Evolutionary conservation across 1,140 invertebrate genomes (phyloP).

Genomic region (Tetramorium simillimum): DNA sequence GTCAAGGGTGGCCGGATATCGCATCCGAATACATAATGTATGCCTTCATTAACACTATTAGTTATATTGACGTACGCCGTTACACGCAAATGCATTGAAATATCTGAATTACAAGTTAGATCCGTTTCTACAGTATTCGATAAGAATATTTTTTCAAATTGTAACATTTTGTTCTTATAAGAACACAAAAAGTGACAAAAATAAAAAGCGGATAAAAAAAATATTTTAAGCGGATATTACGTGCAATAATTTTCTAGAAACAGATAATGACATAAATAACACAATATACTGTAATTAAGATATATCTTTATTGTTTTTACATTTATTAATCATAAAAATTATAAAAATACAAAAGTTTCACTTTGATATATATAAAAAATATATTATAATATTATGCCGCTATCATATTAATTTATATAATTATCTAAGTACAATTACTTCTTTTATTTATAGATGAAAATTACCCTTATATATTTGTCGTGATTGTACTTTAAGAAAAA

Average conservation of each 20-base stretch:
- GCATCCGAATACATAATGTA: conserved; percentile 78
- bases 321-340: conserved; percentile 22
- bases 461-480: not conserved
- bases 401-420: conserved; percentile 48
- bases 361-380: conserved; percentile 59
- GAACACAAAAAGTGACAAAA: not conserved
- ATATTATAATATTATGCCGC: conserved; percentile 73
- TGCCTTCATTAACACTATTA: conserved; percentile 16
- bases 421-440: conserved; percentile 26
- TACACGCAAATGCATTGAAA: not conserved
- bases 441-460: not conserved
- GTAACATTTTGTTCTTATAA: not conserved
- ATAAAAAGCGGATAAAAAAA: not conserved
- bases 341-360: conserved; percentile 69
- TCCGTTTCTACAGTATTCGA: not conserved
- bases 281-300: conserved; percentile 1
- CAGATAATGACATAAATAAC: not conserved
- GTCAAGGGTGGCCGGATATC: conserved; percentile 83
- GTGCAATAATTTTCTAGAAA: not conserved
- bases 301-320: conserved; percentile 47
- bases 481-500: conserved; percentile 5
- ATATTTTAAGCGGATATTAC: not conserved
- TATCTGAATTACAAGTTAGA: not conserved
- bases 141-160: not conserved
- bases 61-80: not conserved